Base-by-base conservation (phyloP, 1,140 invertebrate species). In the Euwallacea fornicatus region DNA sequence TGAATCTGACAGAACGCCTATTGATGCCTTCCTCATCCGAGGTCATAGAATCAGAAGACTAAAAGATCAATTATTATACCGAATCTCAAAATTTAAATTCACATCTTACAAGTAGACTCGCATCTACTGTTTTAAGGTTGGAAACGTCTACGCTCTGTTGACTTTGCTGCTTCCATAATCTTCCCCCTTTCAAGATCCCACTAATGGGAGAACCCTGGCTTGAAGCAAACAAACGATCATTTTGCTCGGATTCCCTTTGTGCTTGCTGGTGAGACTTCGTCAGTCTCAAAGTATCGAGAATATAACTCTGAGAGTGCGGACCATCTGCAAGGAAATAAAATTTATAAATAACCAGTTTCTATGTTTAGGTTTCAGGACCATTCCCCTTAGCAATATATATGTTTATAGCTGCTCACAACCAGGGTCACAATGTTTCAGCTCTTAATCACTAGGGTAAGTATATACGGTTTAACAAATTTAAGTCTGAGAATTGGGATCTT, bases 111-210 rank as follows among this genome's bases (percentile, higher is more conserved):
- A 58, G 21, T 16, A 58, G 10, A 58, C 15, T 58, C 21, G 21
- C 2, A 58, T 58, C 55, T 16, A 21, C 10, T 6, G 4, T 60
- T 53, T 55, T 9, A 59, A 42, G 46, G 66, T 72, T 21, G 16
- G 41, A 13, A n/a, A 44, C n/a, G 59, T 53, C 62, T 4, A 47
- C 15, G 69, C 60, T 61, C 56, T 74, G 60, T 79, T 73, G 55
- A 16, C 81, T 81, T 54, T 83, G 81, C 74, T 84, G 84, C 70
- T 86, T 87, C 87, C 87, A 88, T 6, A 88, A 77, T 71, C 86
- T 86, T 11, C 87, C 87, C 16, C 87, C 87, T 76, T 89, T 88
- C 0, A 89, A 79, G 41, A 88, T 89, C 42, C 86, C 86, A 66
- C 82, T 85, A 13, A 86, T 85, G 64, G 84, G 84, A 42, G 84